These are phyloP conservation scores for Pammene aurita DNA, from an alignment of 2,888 invertebrate species.

Conservation along the genomic window DNA sequence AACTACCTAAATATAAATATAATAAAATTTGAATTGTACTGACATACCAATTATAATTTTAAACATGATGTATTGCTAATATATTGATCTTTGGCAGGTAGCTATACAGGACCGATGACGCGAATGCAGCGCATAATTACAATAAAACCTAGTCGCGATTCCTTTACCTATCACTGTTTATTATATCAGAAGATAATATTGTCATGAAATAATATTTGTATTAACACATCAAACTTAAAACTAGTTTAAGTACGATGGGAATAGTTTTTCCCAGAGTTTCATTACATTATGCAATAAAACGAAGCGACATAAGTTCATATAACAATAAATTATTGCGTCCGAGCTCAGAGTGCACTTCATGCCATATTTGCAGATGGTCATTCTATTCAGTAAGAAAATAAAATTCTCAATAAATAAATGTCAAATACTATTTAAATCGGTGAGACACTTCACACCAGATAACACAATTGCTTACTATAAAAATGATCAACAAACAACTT, in stretches of 20 bases:
- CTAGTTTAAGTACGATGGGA: constrained; percentile 63
- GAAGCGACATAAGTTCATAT: constrained; percentile 52
- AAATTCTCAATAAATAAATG: constrained; percentile 83
- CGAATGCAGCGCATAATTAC: constrained; percentile 22
- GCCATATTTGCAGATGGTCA: constrained; percentile 84
- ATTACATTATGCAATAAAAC: constrained; percentile 46
- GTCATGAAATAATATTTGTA: constrained; percentile 57
- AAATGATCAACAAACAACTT: constrained; percentile 82
- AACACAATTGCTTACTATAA: constrained; percentile 83
- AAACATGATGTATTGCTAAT: constrained; percentile 46
- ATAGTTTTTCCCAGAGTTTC: constrained; percentile 43
- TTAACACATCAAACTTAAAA: constrained; percentile 35
- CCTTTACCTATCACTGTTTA: constrained; percentile 53
- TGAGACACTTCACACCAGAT: constrained; percentile 79
- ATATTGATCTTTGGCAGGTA: constrained; percentile 44
- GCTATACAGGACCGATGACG: constrained; percentile 33
- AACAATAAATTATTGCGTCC: constrained; percentile 57
- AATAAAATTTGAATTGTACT: constrained; percentile 48
- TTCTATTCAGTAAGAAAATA: constrained; percentile 79
- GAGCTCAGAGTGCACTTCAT: constrained; percentile 59
- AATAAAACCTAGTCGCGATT: constrained; percentile 56
- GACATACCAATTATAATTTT: constrained; percentile 44
- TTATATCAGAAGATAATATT: constrained; percentile 50
- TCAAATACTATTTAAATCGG: constrained; percentile 79
- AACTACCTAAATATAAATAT: constrained; percentile 45